Evolutionary conservation across 2,113 vertebrate genomes (phyloP), one percentile per base, ranked within the genome.

Genomic region (Rhabdornis inornatus): DNA sequence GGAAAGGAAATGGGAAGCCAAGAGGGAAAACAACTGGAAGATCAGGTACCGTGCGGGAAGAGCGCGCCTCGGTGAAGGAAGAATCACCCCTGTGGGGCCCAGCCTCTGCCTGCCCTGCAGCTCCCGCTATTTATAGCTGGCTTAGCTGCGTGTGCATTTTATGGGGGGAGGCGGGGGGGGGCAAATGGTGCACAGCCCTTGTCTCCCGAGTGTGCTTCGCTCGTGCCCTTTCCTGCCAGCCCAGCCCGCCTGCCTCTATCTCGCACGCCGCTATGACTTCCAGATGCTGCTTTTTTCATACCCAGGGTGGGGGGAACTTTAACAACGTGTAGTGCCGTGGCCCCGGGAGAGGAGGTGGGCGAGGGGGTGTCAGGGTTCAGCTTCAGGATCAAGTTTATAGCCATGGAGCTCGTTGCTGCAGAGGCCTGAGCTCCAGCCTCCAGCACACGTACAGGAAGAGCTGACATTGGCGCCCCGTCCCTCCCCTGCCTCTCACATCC

Each of bases 21-120:
- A 97, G 97, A 98, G 98, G 96, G 97, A 98, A 98, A 98, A 98
- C 97, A 98, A 98, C 98, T 98, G 97, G 96, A 99, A 99, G 99
- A 99, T 99, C 99, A 99, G 99, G 99, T 99, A 99, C 98, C 92
- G 96, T 97, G 95, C 95, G 96, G 98, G 94, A 95, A 97, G 96
- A 98, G 97, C 85, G 96, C 94, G 94, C 95, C 55, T 96, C 92
- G 64, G 95, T 90, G 96, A 97, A 96, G 94, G 97, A 96, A 97
- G 97, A 97, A 94, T 96, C 96, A 94, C 95, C 94, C 95, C 87
- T 87, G 94, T 89, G 90, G 92, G 72, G 95, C 93, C 90, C 90
- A 89, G 81, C 94, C 95, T 72, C 95, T 96, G 94, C 96, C 95
- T 94, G 74, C 88, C 91, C 95, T 94, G 83, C 87, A 70, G 94